Conservation (phyloP, 2,888 invertebrate species). For the Cephus pygmeus region DNA sequence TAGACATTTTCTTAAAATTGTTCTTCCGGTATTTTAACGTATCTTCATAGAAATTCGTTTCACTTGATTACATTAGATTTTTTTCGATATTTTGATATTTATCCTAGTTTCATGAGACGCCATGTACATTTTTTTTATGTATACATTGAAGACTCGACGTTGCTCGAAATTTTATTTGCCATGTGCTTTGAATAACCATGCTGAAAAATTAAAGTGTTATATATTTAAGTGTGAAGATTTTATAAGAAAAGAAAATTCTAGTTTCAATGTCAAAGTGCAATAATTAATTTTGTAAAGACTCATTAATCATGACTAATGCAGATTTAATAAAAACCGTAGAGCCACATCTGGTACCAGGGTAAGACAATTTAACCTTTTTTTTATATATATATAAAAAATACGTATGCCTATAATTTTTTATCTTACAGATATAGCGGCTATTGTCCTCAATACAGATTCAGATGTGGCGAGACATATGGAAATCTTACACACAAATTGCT, state of each 20-base stretch:
- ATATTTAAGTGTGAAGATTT: not conserved
- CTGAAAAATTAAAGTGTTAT: not conserved
- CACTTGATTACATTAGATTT: not conserved
- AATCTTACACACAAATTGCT: constrained; percentile 76
- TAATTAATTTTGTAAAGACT: not conserved
- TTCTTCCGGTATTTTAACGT: not conserved
- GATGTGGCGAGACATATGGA: constrained; percentile 81
- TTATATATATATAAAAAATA: constrained; percentile 5
- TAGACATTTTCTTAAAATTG: not conserved
- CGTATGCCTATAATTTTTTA: not conserved
- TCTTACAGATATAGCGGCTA: constrained; percentile 78
- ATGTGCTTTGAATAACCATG: not conserved
- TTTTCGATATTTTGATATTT: not conserved
- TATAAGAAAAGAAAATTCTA: constrained; percentile 1
- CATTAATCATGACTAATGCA: constrained; percentile 36
- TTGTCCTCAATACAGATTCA: constrained; percentile 80
- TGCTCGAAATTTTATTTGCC: not conserved
- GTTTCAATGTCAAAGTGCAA: not conserved
- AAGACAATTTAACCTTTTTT: constrained; percentile 47
- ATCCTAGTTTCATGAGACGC: not conserved
- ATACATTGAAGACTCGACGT: not conserved
- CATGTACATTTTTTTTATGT: not conserved
- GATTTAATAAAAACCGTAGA: constrained; percentile 70
- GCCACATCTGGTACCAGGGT: constrained; percentile 82
- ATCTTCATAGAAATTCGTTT: not conserved